Percentiles rank a stretch among this genome's conserved stretches.
Conservation (phyloP, 2,797 vertebrate genomes). For the Adrianichthys oophorus region DNA sequence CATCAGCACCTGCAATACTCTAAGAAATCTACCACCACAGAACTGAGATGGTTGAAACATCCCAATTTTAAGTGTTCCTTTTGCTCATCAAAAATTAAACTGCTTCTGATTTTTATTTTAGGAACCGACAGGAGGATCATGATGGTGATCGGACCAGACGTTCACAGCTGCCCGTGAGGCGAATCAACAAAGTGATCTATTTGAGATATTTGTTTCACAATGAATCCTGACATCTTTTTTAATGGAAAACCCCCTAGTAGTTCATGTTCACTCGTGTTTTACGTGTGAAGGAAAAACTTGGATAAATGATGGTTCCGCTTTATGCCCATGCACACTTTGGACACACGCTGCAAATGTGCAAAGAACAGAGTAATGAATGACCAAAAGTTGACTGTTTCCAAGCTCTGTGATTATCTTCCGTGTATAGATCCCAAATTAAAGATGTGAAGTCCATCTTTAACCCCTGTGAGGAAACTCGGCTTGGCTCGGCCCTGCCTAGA, state of each 20-base stretch:
- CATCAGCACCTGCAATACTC: no score
- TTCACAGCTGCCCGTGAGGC: constrained; percentile 43
- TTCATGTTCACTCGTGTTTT: no score
- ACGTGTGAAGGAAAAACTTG: no score
- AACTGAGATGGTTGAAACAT: no score
- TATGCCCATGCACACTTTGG: no score
- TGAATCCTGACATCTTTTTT: background rate
- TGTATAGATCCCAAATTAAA: constrained; percentile 67
- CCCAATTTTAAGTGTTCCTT: no score
- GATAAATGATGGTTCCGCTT: no score
- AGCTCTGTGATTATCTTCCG: constrained; percentile 62
- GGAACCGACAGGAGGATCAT: background rate
- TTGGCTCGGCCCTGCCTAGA: constrained; percentile 25
- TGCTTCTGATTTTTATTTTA: no score
- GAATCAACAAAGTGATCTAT: constrained; percentile 31
- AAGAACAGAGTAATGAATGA: constrained; percentile 52
- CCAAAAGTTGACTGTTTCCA: constrained; percentile 44
- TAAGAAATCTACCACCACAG: no score
- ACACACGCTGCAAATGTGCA: constrained; percentile 3
- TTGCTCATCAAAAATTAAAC: no score
- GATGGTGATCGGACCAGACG: constrained; percentile 61
- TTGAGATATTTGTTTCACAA: constrained; percentile 5
- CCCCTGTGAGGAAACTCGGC: constrained; percentile 39
- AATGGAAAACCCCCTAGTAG: no score
- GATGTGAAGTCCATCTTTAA: constrained; percentile 53